Evolutionary conservation across 2,113 vertebrate genomes (phyloP), one percentile per base, ranked within the genome.

Genomic region (Zonotrichia leucophrys): DNA sequence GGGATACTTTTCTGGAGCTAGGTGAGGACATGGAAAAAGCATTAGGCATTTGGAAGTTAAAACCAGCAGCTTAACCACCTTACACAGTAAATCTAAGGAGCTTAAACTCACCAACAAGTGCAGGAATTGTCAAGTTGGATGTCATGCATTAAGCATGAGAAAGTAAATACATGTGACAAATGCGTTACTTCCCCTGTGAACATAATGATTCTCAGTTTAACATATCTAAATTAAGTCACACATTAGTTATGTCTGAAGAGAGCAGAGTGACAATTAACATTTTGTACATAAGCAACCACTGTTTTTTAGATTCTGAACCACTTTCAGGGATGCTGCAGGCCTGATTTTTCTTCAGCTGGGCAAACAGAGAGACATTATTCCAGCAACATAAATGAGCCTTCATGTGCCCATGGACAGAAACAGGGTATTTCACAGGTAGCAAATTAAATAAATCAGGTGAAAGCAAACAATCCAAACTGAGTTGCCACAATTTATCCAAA

Each of bases 191-290:
- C 37, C 63, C 55, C 79, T 70, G 53, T 70, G 82, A 94, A 94
- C 39, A 24, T 12, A 89, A 76, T 24, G 49, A 87, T 76, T 90
- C 59, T 49, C 41, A 33, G 70, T 55, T 55, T 89, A 89, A 78
- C 19, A 7, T 23, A 75, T 60, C 81, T 62, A 69, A 92, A 92
- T 88, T 66, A 94, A 92, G 63, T 67, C 59, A 70, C 19, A 39
- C 33, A 83, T 87, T 94, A 80, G 72, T 91, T 90, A 88, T n/a
- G 64, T 90, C 82, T 91, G 76, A 90, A 70, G n/a, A 95, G 44
- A 94, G 35, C 41, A 90, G 74, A 79, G 49, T 5, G 3, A 84
- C 58, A 87, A 91, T 89, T 95, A 91, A 85, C 67, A 87, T 76
- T 91, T 63, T 80, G 62, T 70, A 83, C 14, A 49, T 83, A 80